A percentile compares a stretch with the other conserved stretches of the same genome.
Evolutionary conservation across 2,888 invertebrate species (phyloP).

Genomic region (Phaonia tiefii): DNA sequence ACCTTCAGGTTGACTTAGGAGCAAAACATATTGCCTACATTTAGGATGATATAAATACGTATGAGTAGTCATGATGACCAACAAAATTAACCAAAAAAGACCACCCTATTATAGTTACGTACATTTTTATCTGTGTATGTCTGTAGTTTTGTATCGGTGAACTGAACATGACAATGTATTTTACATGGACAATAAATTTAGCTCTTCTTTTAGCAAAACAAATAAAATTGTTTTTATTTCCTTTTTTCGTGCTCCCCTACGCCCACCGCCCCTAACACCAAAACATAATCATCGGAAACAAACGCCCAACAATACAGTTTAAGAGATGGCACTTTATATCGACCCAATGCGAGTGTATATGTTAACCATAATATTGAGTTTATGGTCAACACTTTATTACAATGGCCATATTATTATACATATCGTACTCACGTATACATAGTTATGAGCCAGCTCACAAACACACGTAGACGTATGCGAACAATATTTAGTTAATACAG

Average conservation of each 20-base stretch:
- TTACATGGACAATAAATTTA: constrained; percentile 24
- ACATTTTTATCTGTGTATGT: no score
- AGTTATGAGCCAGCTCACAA: not conserved
- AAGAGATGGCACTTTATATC: not conserved
- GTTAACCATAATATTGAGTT: constrained; percentile 53
- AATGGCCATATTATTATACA: constrained; percentile 31
- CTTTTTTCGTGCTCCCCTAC: not conserved
- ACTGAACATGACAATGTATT: constrained; percentile 25
- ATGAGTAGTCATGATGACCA: no score
- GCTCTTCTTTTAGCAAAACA: not conserved
- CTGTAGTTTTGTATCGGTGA: no score
- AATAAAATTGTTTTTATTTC: constrained; percentile 1
- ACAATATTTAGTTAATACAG: not conserved
- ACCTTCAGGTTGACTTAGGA: no score
- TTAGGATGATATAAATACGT: no score
- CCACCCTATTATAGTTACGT: no score
- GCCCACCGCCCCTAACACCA: constrained; percentile 12
- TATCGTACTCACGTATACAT: not conserved
- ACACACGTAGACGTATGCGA: not conserved
- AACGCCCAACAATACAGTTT: not conserved
- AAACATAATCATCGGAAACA: constrained; percentile 5
- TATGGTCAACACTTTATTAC: constrained; percentile 62
- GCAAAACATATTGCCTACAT: no score
- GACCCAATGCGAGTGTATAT: not conserved
- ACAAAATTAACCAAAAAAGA: no score